Base-by-base conservation (phyloP, 2,113 vertebrate genomes). In the Nycticebus coucang region DNA sequence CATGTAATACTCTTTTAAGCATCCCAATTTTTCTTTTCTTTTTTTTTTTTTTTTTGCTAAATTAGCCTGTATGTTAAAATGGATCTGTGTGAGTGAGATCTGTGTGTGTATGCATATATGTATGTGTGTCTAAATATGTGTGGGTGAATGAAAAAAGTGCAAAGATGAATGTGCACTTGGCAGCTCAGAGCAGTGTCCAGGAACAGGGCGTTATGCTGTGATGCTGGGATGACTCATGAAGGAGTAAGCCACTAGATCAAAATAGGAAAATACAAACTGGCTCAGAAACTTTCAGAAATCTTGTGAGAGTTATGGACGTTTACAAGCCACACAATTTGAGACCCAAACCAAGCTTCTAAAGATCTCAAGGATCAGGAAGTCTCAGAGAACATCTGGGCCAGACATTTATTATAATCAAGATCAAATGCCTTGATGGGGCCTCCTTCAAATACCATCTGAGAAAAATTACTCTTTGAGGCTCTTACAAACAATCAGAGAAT, bases 201-300 rank as follows among this genome's bases (percentile, higher is more conserved):
- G 33, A 33, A 3, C 0, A 6, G 2, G 33, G 1, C 12, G 50
- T 24, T 7, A 57, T 10, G 1, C 17, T 19, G 14, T 21, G 26
- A 75, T 6, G 22, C 8, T 33, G 19, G 41, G 24, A 55, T 86
- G 41, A 35, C 6, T 90, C 68, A 37, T 13, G 26, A 28, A 77
- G 4, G 21, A 9, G 7, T 19, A 55, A 15, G 1, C 1, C 35
- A 7, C 5, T 10, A 84, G 10, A n/a, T 88, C 66, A 87, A 86
- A 35, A 0, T 57, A 35, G 6, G 22, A 37, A 79, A 74, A 8
- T 41, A 33, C 2, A 41, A 26, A 3, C 19, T 2, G 50, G 1
- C 26, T 91, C 21, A 80, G 18, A 81, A 41, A 37, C 26, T 62
- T 96, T 22, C 33, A 83, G 26, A 94, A 93, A 62, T 45, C 22